Evolutionary conservation across 2,113 vertebrate genomes (phyloP).

Genomic region (Pseudopodoces humilis): DNA sequence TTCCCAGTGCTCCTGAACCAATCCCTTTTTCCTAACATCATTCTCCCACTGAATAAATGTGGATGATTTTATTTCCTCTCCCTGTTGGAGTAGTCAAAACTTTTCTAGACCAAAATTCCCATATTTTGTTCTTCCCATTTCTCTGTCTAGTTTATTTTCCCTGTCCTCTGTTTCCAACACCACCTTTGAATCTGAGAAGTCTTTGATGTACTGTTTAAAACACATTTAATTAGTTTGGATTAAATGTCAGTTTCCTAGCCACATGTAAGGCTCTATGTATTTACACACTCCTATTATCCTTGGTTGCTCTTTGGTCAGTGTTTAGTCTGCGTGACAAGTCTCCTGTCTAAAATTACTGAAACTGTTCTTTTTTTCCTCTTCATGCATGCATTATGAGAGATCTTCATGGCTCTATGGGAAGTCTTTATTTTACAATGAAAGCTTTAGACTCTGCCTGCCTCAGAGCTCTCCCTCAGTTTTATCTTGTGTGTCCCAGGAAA

Average conservation of each 20-base stretch:
- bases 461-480: not conserved
- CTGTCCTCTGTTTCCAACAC: not conserved
- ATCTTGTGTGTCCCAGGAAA: not conserved
- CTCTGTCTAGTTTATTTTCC: not conserved
- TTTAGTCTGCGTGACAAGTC: not conserved
- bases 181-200: slow-evolving; percentile 1
- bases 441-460: not conserved
- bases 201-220: slow-evolving; percentile 21
- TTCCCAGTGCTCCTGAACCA: not conserved
- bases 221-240: not conserved
- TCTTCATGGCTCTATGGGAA: not conserved
- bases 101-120: not conserved
- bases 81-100: not conserved
- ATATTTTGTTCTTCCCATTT: not conserved
- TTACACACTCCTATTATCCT: not conserved
- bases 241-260: not conserved
- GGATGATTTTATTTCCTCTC: not conserved
- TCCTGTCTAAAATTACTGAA: not conserved
- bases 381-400: not conserved
- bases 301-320: not conserved
- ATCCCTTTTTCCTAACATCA: not conserved
- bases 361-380: not conserved
- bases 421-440: not conserved
- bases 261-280: not conserved
- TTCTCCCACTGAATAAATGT: not conserved